Conservation (phyloP, 2,113 vertebrate species). For the Cyprinodon brontotheroides region DNA sequence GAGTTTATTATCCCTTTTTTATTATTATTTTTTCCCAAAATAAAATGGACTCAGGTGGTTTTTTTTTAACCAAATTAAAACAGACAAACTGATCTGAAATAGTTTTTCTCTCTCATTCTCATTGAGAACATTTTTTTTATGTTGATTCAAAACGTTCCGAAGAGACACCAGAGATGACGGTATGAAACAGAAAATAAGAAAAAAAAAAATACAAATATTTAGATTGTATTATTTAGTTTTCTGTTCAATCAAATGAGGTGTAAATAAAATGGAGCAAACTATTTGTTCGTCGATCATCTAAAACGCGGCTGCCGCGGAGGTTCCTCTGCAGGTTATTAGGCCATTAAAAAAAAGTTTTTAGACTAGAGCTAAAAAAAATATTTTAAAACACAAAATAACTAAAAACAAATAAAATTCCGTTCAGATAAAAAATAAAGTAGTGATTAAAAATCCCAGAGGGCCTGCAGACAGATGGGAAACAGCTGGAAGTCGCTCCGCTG, state of each 20-base stretch:
- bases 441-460: too few relatives aligned
- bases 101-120: not conserved
- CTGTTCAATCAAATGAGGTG: not conserved
- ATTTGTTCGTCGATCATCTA: not conserved
- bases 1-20: constrained; percentile 1
- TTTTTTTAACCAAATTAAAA: not conserved
- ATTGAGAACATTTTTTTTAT: not conserved
- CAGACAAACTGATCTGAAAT: not conserved
- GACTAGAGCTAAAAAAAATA: too few relatives aligned
- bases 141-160: not conserved
- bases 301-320: not conserved
- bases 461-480: too few relatives aligned
- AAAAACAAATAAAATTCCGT: too few relatives aligned
- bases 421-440: too few relatives aligned
- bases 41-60: not conserved
- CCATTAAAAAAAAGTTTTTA: rapidly evolving
- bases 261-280: not conserved
- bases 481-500: too few relatives aligned
- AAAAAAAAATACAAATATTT: not conserved
- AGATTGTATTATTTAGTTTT: not conserved
- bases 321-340: not conserved
- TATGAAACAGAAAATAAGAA: not conserved
- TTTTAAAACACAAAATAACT: too few relatives aligned
- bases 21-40: not conserved
- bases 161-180: not conserved